Base-by-base conservation (phyloP, 92 coral and sea anemone species). In the Heliopora coerulea region DNA sequence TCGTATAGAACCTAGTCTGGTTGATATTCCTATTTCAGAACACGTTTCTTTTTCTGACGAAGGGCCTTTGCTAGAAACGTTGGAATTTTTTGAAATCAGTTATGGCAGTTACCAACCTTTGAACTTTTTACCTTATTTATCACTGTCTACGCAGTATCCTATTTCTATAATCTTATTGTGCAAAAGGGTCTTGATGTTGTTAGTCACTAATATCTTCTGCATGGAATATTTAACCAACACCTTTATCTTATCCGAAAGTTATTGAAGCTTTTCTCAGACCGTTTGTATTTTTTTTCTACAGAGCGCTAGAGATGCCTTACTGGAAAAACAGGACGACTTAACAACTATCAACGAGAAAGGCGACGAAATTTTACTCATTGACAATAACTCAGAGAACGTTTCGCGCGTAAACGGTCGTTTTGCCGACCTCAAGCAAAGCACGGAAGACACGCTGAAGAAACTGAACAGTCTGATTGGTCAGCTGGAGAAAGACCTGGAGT, bases 391-490 rank as follows among this genome's bases (percentile, higher is more conserved):
- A 18, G 77, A 70, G 25, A 70, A 70, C 29, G 77, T 56, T 19
- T 30, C 62, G n/a, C 63, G 77, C 54, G 62, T 70, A n/a, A 70
- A 70, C 63, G 63, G 35, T 54, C 77, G 77, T 34, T 70, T 52
- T 63, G 35, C 77, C 54, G 77, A 52, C 58, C 77, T 70, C 63
- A 70, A 70, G 54, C 60, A 70, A n/a, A 49, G 49, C 77, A 70
- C 77, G 17, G 60, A 32, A 39, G 77, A 70, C 8, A 54, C 63
- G 2, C 32, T 70, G 30, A 54, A 17, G n/a, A 54, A 56, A 70
- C 77, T 70, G 63, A 42, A 70, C 29, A 49, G 32, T 25, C 26
- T 18, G 1, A 32, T 70, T 33, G 77, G 62, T 2, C 62, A 52
- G 26, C 48, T 52, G 3, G 77, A 70, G 19, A 52, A 54, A 20